A percentile compares a stretch with the other conserved stretches of the same genome.
phyloP scores from a whole-genome alignment of 2,888 invertebrate genomes.

The Prosopocoilus inquinatus region DNA sequence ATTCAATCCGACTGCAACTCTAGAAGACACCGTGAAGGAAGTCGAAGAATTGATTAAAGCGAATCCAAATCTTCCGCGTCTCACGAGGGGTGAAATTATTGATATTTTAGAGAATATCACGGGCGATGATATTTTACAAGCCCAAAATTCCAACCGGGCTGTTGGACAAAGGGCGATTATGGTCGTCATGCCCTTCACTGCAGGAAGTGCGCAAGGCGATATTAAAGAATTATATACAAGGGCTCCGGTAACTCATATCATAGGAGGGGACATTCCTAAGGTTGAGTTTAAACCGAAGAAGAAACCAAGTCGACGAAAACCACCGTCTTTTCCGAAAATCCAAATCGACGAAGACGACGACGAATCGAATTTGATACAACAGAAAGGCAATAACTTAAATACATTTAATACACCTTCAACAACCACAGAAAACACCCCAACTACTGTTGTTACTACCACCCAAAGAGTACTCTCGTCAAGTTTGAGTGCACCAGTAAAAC shows the following conservation, averaged over 20 bases:
- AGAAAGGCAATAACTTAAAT: background rate
- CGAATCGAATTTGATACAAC: too few species aligned
- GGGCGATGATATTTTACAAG: constrained; percentile 48
- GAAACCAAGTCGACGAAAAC: constrained; percentile 15
- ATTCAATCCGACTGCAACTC: constrained; percentile 32
- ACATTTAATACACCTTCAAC: background rate
- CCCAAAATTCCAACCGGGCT: constrained; percentile 40
- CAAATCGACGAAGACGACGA: constrained; percentile 6
- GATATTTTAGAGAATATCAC: constrained; percentile 66
- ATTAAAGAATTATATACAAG: constrained; percentile 66
- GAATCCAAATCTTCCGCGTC: constrained; percentile 62
- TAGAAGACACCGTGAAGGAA: constrained; percentile 65
- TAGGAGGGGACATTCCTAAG: constrained; percentile 40
- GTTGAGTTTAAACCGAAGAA: constrained; percentile 21
- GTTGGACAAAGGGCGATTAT: constrained; percentile 57
- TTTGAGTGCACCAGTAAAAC: background rate
- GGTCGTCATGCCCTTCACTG: constrained; percentile 66
- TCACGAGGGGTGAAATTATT: constrained; percentile 65
- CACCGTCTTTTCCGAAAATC: constrained; percentile 12
- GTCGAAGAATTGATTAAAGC: constrained; percentile 63
- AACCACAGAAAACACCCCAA: background rate
- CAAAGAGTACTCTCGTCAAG: too few species aligned
- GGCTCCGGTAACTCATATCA: constrained; percentile 61
- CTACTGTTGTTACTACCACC: constrained; percentile 6
- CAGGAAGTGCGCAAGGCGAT: constrained; percentile 55